Conservation (phyloP, 37 sponge, comb jelly and placozoan genomes). For the Haliclona indistincta region DNA sequence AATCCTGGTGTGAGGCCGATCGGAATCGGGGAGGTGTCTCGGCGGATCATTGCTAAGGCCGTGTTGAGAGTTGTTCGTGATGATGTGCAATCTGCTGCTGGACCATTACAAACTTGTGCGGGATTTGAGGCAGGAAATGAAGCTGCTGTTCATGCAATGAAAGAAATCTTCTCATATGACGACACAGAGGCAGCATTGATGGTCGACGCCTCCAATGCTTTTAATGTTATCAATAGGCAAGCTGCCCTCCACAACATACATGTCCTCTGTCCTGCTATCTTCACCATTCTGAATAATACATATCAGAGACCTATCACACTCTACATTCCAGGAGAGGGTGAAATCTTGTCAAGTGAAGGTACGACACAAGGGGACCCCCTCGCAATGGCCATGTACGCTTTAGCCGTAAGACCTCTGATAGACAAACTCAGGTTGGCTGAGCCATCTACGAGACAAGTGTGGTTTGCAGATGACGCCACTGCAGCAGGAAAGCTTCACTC, state of each 20-base stretch:
- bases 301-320: conserved; percentile 15
- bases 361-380: conserved; percentile 49
- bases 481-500: too few species aligned
- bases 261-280: conserved; percentile 20
- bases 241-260: conserved; percentile 41
- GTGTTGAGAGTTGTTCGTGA: too few species aligned
- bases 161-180: background rate
- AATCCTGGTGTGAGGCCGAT: too few species aligned
- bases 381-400: conserved; percentile 54
- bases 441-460: too few species aligned
- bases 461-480: too few species aligned
- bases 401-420: conserved; percentile 46
- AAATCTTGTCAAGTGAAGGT: conserved; percentile 49
- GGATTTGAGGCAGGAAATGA: conserved; percentile 25
- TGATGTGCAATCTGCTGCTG: too few species aligned
- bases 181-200: conserved; percentile 16
- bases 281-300: conserved; percentile 27
- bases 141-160: too few species aligned
- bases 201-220: conserved; percentile 33
- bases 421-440: too few species aligned
- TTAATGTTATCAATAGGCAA: conserved; percentile 32
- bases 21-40: too few species aligned
- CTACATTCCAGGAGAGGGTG: conserved; percentile 27
- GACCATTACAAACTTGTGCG: too few species aligned
- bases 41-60: too few species aligned